phyloP scores from a whole-genome alignment of 1,140 invertebrate genomes.

The Drosophila nebulosa region DNA sequence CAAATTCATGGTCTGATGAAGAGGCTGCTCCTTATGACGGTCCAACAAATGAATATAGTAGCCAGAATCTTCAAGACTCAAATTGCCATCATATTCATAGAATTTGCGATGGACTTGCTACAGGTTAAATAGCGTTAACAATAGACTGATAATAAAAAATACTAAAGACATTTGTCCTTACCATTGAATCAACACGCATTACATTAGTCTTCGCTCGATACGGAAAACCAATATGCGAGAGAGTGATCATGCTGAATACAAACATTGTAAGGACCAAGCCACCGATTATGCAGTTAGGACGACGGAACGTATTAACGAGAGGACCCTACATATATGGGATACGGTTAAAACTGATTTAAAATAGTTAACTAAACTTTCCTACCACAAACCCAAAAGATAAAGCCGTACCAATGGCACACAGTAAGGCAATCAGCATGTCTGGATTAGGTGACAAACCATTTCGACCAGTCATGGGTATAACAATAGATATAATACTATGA shows the following conservation, averaged over 20 bases:
- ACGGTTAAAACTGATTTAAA: not conserved
- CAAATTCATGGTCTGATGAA: constrained; percentile 79
- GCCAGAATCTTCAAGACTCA: constrained; percentile 83
- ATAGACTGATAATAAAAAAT: not conserved
- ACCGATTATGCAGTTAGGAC: constrained; percentile 78
- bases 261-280: constrained; percentile 81
- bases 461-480: constrained; percentile 86
- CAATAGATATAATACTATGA: constrained; percentile 85
- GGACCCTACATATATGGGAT: constrained; percentile 35
- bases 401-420: constrained; percentile 80
- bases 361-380: not conserved
- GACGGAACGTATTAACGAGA: constrained; percentile 59
- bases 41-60: constrained; percentile 88
- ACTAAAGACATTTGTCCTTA: constrained; percentile 65
- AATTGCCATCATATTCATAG: constrained; percentile 82
- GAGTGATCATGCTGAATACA: constrained; percentile 82
- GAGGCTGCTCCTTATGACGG: constrained; percentile 84
- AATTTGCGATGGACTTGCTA: constrained; percentile 85
- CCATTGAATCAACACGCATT: constrained; percentile 86
- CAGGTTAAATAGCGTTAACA: not conserved
- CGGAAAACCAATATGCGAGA: constrained; percentile 89
- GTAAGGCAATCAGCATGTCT: constrained; percentile 82
- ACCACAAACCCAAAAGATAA: constrained; percentile 66
- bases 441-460: constrained; percentile 84
- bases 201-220: constrained; percentile 86